phyloP scores from a whole-genome alignment of 2,797 vertebrate genomes.

The Tragopan temminckii region DNA sequence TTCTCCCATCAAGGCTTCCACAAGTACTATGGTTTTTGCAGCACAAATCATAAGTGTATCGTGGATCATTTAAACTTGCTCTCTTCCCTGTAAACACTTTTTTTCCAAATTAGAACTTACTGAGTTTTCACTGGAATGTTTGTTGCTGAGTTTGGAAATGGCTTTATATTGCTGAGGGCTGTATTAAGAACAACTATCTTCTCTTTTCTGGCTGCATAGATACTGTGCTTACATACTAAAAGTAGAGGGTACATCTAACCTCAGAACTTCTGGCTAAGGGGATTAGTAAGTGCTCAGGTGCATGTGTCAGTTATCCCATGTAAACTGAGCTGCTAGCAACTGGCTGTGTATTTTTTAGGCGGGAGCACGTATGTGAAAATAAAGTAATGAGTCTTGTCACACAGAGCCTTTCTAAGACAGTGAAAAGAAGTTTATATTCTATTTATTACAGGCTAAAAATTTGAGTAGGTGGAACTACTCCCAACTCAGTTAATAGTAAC shows the following conservation, averaged over 20 bases:
- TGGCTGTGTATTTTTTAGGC: neutral
- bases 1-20: too few relatives aligned
- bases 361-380: neutral
- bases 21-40: neutral
- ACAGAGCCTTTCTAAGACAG: neutral
- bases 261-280: neutral
- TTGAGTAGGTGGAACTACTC: neutral
- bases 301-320: accelerated
- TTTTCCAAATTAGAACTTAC: neutral
- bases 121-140: neutral
- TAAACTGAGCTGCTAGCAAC: neutral
- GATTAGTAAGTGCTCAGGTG: neutral
- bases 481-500: neutral
- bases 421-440: neutral
- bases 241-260: neutral
- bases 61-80: neutral
- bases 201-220: neutral
- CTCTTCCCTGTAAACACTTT: neutral
- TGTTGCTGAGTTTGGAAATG: neutral
- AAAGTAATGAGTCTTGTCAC: neutral
- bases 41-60: neutral
- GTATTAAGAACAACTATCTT: neutral
- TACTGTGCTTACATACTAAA: neutral
- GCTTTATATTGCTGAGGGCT: neutral
- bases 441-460: neutral